Conservation (phyloP, 2,113 vertebrate species). For the Myotis yumanensis region DNA sequence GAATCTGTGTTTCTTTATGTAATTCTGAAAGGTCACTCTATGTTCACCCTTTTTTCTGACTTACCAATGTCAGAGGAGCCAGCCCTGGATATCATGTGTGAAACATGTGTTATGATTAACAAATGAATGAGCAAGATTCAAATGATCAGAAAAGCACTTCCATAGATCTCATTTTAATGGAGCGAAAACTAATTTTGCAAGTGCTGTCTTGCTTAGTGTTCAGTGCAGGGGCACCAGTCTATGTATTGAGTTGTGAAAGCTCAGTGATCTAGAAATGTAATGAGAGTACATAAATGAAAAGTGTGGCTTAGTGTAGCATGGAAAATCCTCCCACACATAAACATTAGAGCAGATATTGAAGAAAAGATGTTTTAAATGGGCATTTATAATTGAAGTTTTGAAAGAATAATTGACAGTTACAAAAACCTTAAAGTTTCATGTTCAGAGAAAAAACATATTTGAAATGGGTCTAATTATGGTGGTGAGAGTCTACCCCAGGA, state of each 20-base stretch:
- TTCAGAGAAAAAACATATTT: background rate
- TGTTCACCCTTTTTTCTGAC: background rate
- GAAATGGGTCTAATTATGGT: background rate
- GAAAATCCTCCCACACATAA: conserved; percentile 59
- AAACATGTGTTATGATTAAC: background rate
- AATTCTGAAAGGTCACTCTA: background rate
- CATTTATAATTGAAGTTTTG: background rate
- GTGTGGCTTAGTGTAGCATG: background rate
- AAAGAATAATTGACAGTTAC: background rate
- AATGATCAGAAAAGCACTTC: conserved; percentile 32
- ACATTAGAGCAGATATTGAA: background rate
- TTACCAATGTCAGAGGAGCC: background rate
- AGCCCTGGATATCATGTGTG: background rate
- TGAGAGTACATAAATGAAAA: background rate
- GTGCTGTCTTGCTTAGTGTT: conserved; percentile 56
- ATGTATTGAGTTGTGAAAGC: conserved; percentile 49
- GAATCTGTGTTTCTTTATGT: background rate
- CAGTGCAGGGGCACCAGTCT: background rate
- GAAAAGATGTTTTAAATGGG: conserved; percentile 6
- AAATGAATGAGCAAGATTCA: conserved; percentile 58
- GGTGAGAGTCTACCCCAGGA: background rate
- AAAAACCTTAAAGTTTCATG: background rate
- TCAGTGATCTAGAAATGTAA: conserved; percentile 53
- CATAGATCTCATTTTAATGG: background rate
- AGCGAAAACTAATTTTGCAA: conserved; percentile 53